Base-by-base conservation (phyloP, 2,113 vertebrate species). In the Gymnorhina tibicen region DNA sequence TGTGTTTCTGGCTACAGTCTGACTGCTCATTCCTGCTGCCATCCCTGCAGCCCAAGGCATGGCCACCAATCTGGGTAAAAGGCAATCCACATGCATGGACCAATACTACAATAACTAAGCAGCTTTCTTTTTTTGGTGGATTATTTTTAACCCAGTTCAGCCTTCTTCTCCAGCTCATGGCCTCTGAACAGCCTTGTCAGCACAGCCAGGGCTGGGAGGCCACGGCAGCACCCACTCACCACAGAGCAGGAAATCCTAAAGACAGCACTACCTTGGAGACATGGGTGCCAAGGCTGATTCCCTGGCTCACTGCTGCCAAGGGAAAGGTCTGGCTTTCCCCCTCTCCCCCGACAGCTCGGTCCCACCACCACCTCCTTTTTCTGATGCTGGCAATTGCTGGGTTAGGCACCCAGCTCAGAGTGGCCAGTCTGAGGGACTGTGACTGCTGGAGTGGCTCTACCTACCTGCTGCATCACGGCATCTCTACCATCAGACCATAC, bases 291-390 rank as follows among this genome's bases (percentile, higher is more conserved):
- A 72, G 28, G 47, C 42, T 32, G 56, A 70, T 27, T 35, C 60
- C 21, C 20, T 7, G 24, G 55, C 37, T 87, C 0, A 0, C 0
- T 60, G 39, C 20, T 81, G 64, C 55, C 49, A 28, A 5, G 16
- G 46, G 22, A 58, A 39, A 77, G 16, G 10, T 67, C 60, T 4
- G 2, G 18, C 35, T 76, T 64, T 42, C 23, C 39, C 76, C 44
- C 7, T 76, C 15, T 79, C 6, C 7, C 14, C 16, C 0, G 0
- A 5, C 12, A 80, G 62, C 47, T 20, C 0, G 1, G 33, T 59
- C 23, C 30, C n/a, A 64, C 14, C 53, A 80, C 15, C 63, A 73
- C 19, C 44, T 35, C 30, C 44, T 63, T 62, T 47, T 35, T 30
- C 53, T 69, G 22, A 19, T 47, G 33, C 2, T 32, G 56, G 46